A percentile compares a stretch with the other conserved stretches of the same genome.
Evolutionary conservation across 2,888 invertebrate species (phyloP).

Genomic region (Calliphora vomitoria): DNA sequence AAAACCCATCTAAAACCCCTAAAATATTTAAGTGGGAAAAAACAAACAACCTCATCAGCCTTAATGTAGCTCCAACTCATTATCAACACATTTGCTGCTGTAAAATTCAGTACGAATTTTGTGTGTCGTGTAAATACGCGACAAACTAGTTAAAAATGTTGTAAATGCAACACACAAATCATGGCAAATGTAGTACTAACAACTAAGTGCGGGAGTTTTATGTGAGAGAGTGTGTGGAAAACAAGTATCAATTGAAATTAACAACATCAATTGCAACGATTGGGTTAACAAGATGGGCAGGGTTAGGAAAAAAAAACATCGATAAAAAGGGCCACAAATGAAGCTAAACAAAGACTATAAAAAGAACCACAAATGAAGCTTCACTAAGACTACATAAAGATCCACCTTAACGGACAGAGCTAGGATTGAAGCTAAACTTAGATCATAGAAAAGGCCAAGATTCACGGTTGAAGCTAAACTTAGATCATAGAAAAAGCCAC

Average conservation of each 20-base stretch:
- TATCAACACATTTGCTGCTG: conserved; percentile 66
- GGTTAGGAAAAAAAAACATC: conserved; percentile 7
- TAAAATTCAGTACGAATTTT: conserved; percentile 37
- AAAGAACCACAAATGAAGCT: too few species aligned
- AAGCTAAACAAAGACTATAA: too few species aligned
- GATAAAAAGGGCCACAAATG: too few species aligned
- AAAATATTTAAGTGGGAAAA: conserved; percentile 56
- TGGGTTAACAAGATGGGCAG: conserved; percentile 19
- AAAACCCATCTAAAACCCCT: conserved; percentile 28
- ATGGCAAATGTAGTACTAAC: background rate
- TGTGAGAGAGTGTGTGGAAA: background rate
- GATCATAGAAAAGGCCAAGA: too few species aligned
- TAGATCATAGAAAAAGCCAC: too few species aligned
- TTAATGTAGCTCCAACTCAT: conserved; percentile 59
- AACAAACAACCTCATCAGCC: conserved; percentile 32
- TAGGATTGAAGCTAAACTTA: too few species aligned
- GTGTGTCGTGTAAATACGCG: conserved; percentile 61
- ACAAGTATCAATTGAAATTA: conserved; percentile 72
- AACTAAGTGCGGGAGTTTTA: background rate
- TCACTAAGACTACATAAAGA: too few species aligned
- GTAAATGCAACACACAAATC: conserved; percentile 56
- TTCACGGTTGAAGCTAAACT: too few species aligned
- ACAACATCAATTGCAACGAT: conserved; percentile 65
- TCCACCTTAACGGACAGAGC: too few species aligned
- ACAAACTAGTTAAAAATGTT: conserved; percentile 62